Percentiles rank a stretch among this genome's conserved stretches.
These are phyloP conservation scores for Ethmia dodecea DNA, from an alignment of 2,888 invertebrate species.

Conservation along the genomic window DNA sequence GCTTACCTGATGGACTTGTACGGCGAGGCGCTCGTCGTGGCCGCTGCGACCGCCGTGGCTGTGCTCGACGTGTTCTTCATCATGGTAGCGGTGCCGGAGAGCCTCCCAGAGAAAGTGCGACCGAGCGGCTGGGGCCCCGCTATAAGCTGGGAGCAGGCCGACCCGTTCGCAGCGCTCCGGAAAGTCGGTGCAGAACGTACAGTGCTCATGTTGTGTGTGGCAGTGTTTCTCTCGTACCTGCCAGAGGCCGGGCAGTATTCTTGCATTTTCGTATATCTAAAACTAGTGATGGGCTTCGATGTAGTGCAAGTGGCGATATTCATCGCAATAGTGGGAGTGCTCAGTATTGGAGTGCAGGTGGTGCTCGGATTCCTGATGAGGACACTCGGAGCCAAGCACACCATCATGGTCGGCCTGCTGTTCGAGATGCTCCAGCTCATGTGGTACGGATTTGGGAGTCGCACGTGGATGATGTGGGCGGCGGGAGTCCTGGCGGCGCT, in stretches of 20 bases:
- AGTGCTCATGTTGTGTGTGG: conserved; percentile 96
- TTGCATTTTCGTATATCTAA: conserved; percentile 99
- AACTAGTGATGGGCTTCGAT: conserved; percentile 97
- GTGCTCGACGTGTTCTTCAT: conserved; percentile 98
- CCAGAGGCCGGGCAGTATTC: conserved; percentile 99
- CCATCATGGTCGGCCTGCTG: conserved; percentile 96
- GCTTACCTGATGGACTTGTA: conserved; percentile 92
- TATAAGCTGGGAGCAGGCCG: conserved; percentile 98
- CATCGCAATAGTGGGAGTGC: conserved; percentile 96
- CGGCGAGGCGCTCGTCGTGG: conserved; percentile 91
- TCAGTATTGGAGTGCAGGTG: conserved; percentile 97
- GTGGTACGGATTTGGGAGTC: conserved; percentile 98
- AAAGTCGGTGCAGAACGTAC: conserved; percentile 97
- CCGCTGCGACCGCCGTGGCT: conserved; percentile 96
- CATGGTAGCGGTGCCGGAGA: conserved; percentile 98
- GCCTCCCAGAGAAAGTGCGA: conserved; percentile 93
- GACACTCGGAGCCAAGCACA: conserved; percentile 95
- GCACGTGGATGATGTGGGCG: conserved; percentile 99
- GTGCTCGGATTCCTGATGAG: conserved; percentile 89
- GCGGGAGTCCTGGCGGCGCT: conserved; percentile 97
- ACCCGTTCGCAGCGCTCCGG: conserved; percentile 95
- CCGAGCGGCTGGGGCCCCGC: conserved; percentile 90
- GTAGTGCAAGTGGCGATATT: conserved; percentile 97
- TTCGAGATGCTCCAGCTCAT: conserved; percentile 98
- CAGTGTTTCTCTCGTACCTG: conserved; percentile 97